Base-by-base conservation (phyloP, 1,140 invertebrate genomes). In the Eciton burchellii region DNA sequence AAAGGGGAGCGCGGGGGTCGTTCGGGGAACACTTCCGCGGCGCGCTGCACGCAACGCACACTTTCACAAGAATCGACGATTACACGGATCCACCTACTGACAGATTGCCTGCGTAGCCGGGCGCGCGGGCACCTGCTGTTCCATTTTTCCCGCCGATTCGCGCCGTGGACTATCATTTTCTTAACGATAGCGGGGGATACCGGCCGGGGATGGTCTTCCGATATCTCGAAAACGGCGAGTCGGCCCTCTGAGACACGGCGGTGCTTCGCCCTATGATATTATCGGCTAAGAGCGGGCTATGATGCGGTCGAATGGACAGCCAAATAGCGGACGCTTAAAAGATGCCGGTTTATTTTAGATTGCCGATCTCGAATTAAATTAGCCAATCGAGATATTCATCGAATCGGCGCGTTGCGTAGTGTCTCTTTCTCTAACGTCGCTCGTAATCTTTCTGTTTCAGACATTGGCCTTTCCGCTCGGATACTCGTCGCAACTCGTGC, bases 121-220 rank as follows among this genome's bases (percentile, higher is more conserved):
- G 45, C 68, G 29, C 49, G 56, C 8, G 9, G 59, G 65, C 85
- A 87, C 84, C 84, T 87, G 79, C 85, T 86, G 84, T 87, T 71
- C 43, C 81, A 71, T 83, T 86, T 77, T 86, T 77, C 66, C 70
- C 47, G 73, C 41, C 83, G 63, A 86, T 86, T 74, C 70, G 21
- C 62, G 11, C 71, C 71, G 56, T 56, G 26, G 71, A 83, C 84
- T 68, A 82, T 86, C 65, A 83, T 86, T 87, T 73, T 3, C 71
- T 54, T 83, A 86, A 87, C 62, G 71, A 85, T 86, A 76, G 72
- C 79, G 63, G 49, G 26, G 49, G 74, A 45, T 79, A 79, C 21
- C n/a, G n/a, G 35, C 41, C 24, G 35, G 49, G 24, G 35, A 70
- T 66, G 16, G 29, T 41, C 21, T 49, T 14, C 54, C 63, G 35